Evolutionary conservation across 2,113 vertebrate genomes (phyloP).

Genomic region (Emberiza fucata): DNA sequence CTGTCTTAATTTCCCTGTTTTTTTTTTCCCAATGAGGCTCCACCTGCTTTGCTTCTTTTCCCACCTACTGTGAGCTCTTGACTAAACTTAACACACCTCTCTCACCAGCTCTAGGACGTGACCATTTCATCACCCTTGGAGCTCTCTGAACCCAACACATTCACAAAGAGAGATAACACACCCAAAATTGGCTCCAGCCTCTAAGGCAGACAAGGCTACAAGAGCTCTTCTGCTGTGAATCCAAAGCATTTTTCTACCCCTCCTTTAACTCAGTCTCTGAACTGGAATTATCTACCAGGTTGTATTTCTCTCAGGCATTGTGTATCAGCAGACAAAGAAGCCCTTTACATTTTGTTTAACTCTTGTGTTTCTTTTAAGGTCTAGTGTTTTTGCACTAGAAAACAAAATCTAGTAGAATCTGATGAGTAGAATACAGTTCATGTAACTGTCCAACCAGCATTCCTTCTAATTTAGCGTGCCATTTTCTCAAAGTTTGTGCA

Average conservation of each 20-base stretch:
- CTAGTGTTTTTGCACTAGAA: background rate
- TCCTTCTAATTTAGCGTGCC: background rate
- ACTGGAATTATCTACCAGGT: background rate
- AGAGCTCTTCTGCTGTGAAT: background rate
- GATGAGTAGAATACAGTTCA: background rate
- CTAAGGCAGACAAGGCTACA: background rate
- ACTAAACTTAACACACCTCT: background rate
- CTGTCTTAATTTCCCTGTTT: background rate
- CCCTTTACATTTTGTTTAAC: background rate
- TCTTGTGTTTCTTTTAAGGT: background rate
- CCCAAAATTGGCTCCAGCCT: background rate
- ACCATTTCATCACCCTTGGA: background rate
- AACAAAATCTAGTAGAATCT: too few species aligned
- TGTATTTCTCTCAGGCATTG: background rate
- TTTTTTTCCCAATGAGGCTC: background rate
- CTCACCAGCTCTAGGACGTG: background rate
- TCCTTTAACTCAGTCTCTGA: background rate
- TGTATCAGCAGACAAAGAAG: background rate
- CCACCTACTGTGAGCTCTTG: background rate
- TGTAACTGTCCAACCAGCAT: background rate
- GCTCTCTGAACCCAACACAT: background rate
- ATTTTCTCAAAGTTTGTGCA: background rate
- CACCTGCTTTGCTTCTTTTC: background rate
- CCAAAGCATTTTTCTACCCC: background rate
- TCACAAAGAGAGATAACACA: background rate